A percentile compares a stretch with the other conserved stretches of the same genome.
These are phyloP conservation scores for Candidula unifasciata DNA, from an alignment of 2,888 invertebrate genomes.

Conservation along the genomic window DNA sequence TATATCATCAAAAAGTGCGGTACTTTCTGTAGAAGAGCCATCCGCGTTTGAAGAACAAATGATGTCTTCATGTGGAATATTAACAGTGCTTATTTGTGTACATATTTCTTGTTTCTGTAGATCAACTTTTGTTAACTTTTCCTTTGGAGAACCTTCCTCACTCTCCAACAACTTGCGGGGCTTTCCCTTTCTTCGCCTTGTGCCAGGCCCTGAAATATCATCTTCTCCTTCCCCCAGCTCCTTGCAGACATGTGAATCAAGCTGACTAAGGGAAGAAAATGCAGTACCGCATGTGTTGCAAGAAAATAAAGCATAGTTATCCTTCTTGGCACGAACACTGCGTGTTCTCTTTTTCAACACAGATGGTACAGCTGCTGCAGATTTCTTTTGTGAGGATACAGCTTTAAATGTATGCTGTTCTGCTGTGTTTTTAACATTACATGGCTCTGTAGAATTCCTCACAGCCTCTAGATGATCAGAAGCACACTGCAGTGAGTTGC, in stretches of 20 bases:
- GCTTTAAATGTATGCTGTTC: no score
- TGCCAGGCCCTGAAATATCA: slow-evolving; percentile 4
- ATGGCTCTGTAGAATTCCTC: not conserved
- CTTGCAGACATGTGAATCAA: slow-evolving; percentile 51
- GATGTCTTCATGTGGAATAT: slow-evolving; percentile 38
- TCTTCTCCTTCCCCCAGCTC: slow-evolving; percentile 39
- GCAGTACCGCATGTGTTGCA: slow-evolving; percentile 40
- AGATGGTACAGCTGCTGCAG: not conserved
- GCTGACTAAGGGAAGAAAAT: slow-evolving; percentile 35
- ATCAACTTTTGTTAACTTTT: not conserved
- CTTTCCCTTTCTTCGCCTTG: slow-evolving; percentile 51
- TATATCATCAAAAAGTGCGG: not conserved
- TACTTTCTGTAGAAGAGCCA: not conserved
- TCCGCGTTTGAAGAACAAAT: not conserved
- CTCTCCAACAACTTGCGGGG: slow-evolving; percentile 50
- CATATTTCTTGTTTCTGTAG: not conserved
- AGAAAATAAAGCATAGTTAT: not conserved
- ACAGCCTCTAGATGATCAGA: not conserved
- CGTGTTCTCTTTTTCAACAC: not conserved
- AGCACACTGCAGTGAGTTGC: not conserved
- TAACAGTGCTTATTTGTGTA: not conserved
- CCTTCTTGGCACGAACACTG: slow-evolving; percentile 1
- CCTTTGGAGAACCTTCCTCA: not conserved
- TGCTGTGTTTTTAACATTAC: not conserved
- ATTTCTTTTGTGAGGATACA: not conserved